phyloP scores from a whole-genome alignment of 2,113 vertebrate genomes.

The Lophura nycthemera region DNA sequence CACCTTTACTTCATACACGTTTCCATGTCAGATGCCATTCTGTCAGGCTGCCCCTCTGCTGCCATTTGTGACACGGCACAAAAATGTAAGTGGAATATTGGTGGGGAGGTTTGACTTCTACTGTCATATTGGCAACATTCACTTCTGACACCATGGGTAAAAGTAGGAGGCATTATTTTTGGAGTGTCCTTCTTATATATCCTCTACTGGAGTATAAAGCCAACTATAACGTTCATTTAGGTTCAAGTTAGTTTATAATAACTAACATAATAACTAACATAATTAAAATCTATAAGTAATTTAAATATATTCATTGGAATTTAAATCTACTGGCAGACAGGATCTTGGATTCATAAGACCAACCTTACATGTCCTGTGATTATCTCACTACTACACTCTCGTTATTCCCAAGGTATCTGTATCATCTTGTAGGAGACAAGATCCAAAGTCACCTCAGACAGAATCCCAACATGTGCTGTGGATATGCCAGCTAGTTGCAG shows the following conservation, averaged over 20 bases:
- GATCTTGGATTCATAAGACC: not conserved
- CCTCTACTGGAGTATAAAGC: not conserved
- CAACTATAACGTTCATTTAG: not conserved
- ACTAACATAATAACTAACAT: not conserved
- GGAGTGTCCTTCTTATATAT: not conserved
- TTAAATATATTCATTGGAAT: not conserved
- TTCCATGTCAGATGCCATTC: too few species aligned
- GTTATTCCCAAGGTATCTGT: not conserved
- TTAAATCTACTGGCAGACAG: not conserved
- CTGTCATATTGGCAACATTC: too few species aligned
- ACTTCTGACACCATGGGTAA: too few species aligned
- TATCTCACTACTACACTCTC: not conserved
- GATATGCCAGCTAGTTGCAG: not conserved
- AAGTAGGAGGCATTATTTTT: too few species aligned
- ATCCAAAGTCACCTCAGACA: not conserved
- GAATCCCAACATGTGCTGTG: accelerated
- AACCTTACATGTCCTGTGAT: accelerated
- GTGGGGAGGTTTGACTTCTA: too few species aligned
- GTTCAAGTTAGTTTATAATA: not conserved
- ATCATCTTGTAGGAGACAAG: not conserved
- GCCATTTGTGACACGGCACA: too few species aligned
- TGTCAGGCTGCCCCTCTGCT: too few species aligned
- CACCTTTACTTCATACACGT: too few species aligned
- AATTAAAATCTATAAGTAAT: not conserved
- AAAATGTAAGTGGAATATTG: too few species aligned